Evolutionary conservation across 2,888 invertebrate species (phyloP).

Genomic region (Melipona bicolor): DNA sequence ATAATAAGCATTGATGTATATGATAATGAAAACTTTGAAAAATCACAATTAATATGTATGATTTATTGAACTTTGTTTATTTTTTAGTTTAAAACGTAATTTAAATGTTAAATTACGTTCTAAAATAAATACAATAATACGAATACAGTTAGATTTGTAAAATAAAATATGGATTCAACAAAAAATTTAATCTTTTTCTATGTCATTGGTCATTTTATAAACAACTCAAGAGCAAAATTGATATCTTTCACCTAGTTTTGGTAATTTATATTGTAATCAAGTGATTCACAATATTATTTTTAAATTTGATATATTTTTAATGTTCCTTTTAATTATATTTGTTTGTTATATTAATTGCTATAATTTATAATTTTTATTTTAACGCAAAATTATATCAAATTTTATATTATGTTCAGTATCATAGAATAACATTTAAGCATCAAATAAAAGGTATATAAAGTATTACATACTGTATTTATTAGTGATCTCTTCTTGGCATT

Average conservation of each 20-base stretch:
- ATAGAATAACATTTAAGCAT: slow-evolving; percentile 75
- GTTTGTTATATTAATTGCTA: slow-evolving; percentile 37
- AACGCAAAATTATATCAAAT: slow-evolving; percentile 59
- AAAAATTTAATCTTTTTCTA: slow-evolving; percentile 20
- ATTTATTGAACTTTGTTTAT: slow-evolving; percentile 6
- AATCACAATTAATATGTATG: slow-evolving; percentile 15
- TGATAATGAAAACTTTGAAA: slow-evolving; percentile 30
- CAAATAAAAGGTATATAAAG: slow-evolving; percentile 75
- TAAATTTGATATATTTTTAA: slow-evolving; percentile 27
- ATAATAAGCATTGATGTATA: slow-evolving; percentile 17
- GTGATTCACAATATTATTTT: slow-evolving; percentile 33
- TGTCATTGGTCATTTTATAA: slow-evolving; percentile 15
- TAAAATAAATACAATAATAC: background rate
- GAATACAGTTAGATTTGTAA: slow-evolving; percentile 44
- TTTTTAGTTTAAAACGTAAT: slow-evolving; percentile 1
- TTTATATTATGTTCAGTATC: slow-evolving; percentile 77
- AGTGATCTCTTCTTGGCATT: slow-evolving; percentile 38
- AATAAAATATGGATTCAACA: slow-evolving; percentile 48
- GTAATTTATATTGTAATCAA: slow-evolving; percentile 27
- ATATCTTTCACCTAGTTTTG: background rate
- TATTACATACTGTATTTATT: slow-evolving; percentile 42
- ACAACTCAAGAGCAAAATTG: slow-evolving; percentile 4
- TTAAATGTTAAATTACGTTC: slow-evolving; percentile 22
- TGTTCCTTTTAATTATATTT: slow-evolving; percentile 11
- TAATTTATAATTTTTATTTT: slow-evolving; percentile 55